Evolutionary conservation across 2,888 invertebrate genomes (phyloP).

Genomic region (Adelphocoris suturalis): DNA sequence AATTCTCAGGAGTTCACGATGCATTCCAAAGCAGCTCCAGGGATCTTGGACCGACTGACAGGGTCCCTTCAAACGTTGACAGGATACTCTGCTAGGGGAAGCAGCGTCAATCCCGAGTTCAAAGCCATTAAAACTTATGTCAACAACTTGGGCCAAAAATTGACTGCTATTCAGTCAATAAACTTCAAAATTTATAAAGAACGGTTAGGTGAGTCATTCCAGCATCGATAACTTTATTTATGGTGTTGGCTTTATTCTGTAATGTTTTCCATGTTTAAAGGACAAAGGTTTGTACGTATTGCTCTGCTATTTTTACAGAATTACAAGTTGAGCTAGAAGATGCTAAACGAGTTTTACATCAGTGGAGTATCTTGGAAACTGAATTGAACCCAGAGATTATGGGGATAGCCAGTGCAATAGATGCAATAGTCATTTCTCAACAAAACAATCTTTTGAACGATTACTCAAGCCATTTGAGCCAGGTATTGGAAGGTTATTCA

Average conservation of each 20-base stretch:
- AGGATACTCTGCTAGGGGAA: slow-evolving; percentile 81
- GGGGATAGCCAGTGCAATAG: slow-evolving; percentile 67
- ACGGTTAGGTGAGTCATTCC: slow-evolving; percentile 79
- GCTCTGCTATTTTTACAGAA: slow-evolving; percentile 70
- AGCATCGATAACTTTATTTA: not conserved
- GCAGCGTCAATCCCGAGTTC: slow-evolving; percentile 81
- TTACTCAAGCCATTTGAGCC: slow-evolving; percentile 15
- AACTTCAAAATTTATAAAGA: slow-evolving; percentile 84
- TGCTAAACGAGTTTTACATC: slow-evolving; percentile 74
- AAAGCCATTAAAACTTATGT: slow-evolving; percentile 83
- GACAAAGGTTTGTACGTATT: not conserved
- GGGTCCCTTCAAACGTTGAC: slow-evolving; percentile 82
- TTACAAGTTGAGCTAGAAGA: slow-evolving; percentile 74
- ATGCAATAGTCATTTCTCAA: slow-evolving; percentile 68
- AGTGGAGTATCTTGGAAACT: slow-evolving; percentile 75
- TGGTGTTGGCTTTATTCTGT: not conserved
- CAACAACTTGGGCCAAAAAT: slow-evolving; percentile 82
- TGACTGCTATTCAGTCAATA: slow-evolving; percentile 83
- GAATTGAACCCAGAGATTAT: slow-evolving; percentile 69
- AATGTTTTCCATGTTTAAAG: not conserved
- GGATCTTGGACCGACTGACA: slow-evolving; percentile 81
- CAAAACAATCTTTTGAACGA: slow-evolving; percentile 70
- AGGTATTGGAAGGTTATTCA: not conserved
- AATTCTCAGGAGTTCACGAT: slow-evolving; percentile 82
- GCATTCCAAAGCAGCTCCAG: slow-evolving; percentile 82